Evolutionary conservation across 2,113 vertebrate species (phyloP), one percentile per base, ranked within the genome.

Genomic region (Ammodytes dubius): DNA sequence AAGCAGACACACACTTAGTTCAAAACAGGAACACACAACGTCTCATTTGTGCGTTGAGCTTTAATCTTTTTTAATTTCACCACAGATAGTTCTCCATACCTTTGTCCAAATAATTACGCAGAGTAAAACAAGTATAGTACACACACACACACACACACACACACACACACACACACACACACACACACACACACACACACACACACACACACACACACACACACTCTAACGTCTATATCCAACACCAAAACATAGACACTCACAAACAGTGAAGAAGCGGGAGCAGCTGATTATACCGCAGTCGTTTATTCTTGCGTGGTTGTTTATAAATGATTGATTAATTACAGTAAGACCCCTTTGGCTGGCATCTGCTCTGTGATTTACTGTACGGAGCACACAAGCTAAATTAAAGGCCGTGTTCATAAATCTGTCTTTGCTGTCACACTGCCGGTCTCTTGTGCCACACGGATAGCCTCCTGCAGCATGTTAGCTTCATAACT

Each of bases 281-380:
- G 57, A 35, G 40, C 69, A 54, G 60, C 67, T 47, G 56, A 73
- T 89, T 77, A 84, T 67, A 66, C 70, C 46, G 77, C 53, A 79
- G 27, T 86, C 70, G 83, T 84, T 82, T 73, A 74, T 85, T 76
- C 70, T 76, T 70, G 76, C 91, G 87, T 85, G 67, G 82, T 79
- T 79, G 83, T 92, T 88, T 85, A 80, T 85, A 79, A 88, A 87
- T 82, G 40, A 83, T 73, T 87, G 84, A 89, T 92, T 88, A 77
- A 94, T 92, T 86, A 85, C 9, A 63, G 77, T 66, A 60, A 74
- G 84, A 75, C 19, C 73, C 87, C 59, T 83, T 76, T 63, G 75
- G 87, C 72, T 67, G 74, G 54, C 69, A 77, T 83, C 73, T 77
- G 78, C 80, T 81, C 61, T 14, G 60, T 83, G 74, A 82, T 88